Conservation (phyloP, 2,888 invertebrate species). For the Idaea aversata region DNA sequence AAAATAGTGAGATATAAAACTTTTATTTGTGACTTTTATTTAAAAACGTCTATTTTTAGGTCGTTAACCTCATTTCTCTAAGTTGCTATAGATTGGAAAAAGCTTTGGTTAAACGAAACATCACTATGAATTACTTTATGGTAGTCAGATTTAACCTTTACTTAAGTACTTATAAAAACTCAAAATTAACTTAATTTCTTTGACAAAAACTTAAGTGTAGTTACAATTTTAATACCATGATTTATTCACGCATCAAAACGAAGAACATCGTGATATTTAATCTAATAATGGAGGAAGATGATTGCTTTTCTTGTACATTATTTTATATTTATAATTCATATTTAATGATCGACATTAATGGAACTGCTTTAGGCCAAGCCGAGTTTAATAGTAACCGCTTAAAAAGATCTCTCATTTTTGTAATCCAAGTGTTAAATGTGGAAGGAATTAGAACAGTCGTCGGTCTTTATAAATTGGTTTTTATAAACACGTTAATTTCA, state of each 20-base stretch:
- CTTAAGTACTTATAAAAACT: background rate
- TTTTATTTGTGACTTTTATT: constrained; percentile 13
- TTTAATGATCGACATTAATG: constrained; percentile 79
- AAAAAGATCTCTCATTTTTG: constrained; percentile 44
- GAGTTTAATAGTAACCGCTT: constrained; percentile 45
- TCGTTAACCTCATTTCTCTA: background rate
- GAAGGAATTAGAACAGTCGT: constrained; percentile 24
- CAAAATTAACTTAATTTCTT: background rate
- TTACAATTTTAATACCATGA: constrained; percentile 14
- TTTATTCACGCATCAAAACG: constrained; percentile 29
- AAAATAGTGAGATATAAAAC: constrained; percentile 38
- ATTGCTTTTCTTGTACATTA: constrained; percentile 76
- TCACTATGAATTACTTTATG: background rate
- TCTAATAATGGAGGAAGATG: constrained; percentile 70
- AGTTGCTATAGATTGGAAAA: background rate
- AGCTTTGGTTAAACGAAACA: background rate
- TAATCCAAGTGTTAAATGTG: constrained; percentile 24
- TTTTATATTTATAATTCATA: constrained; percentile 79
- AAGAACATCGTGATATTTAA: constrained; percentile 62
- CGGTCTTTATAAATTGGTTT: constrained; percentile 41
- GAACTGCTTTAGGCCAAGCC: constrained; percentile 64
- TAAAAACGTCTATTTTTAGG: background rate
- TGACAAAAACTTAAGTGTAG: constrained; percentile 15
- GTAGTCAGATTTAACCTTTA: background rate
- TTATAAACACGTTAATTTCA: constrained; percentile 73